phyloP scores from a whole-genome alignment of 2,888 invertebrate genomes.

The Melolontha melolontha region DNA sequence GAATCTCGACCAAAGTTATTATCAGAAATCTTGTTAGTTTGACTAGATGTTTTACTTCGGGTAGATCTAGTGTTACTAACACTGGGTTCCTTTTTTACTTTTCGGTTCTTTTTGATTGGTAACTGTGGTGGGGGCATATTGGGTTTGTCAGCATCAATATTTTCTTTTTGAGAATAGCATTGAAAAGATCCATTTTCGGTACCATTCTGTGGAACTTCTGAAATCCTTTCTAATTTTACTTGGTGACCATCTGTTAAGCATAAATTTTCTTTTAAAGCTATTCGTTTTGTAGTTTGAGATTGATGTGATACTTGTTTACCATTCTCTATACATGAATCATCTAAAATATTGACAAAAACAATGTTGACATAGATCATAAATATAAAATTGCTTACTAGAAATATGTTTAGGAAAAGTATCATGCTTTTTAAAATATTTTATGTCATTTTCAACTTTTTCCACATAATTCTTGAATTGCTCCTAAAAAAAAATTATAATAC shows the following conservation, averaged over 20 bases:
- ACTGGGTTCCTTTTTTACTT: slow-evolving; percentile 3
- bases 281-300: background rate
- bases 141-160: slow-evolving; percentile 12
- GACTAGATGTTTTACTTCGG: slow-evolving; percentile 20
- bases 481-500: background rate
- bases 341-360: slow-evolving; percentile 5
- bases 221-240: slow-evolving; percentile 25
- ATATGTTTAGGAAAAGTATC: background rate
- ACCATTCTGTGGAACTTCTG: background rate
- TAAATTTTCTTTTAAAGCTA: slow-evolving; percentile 11
- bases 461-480: slow-evolving; percentile 1
- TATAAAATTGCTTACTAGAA: background rate
- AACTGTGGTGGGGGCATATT: slow-evolving; percentile 38
- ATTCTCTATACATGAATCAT: background rate
- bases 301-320: background rate
- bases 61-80: slow-evolving; percentile 13
- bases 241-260: background rate
- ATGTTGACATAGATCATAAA: background rate
- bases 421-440: slow-evolving; percentile 21
- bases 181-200: background rate
- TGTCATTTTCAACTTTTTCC: slow-evolving; percentile 7
- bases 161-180: slow-evolving; percentile 16
- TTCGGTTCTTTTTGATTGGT: slow-evolving; percentile 21
- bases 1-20: slow-evolving; percentile 47
- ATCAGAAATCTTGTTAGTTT: background rate